Conservation (phyloP, 53 echinoderm and acorn worm species). For the Astropecten irregularis region DNA sequence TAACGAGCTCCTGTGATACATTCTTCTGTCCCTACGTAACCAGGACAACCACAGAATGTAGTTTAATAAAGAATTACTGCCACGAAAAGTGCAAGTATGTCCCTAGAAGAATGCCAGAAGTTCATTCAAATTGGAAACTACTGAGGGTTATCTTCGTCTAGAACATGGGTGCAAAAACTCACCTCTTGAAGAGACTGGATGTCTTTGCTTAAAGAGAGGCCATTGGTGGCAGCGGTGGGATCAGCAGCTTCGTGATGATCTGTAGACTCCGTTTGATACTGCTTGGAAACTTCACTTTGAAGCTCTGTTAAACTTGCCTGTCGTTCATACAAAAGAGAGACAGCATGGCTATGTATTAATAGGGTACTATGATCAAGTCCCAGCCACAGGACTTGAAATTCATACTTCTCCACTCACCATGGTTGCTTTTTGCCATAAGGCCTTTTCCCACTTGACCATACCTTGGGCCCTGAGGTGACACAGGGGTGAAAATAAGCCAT, state of each 20-base stretch:
- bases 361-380: no score
- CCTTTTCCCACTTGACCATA: no score
- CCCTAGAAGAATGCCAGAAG: not conserved
- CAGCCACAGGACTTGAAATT: no score
- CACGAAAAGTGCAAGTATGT: not conserved
- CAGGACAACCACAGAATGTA: no score
- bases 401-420: no score
- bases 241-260: not conserved
- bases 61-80: no score
- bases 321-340: not conserved
- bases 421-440: no score
- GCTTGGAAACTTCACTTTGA: conserved; percentile 5
- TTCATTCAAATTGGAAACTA: not conserved
- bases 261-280: not conserved
- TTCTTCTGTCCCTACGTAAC: not conserved
- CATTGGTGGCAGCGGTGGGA: conserved; percentile 25
- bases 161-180: not conserved
- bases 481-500: no score
- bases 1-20: not conserved
- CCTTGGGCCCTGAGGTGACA: no score
- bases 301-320: conserved; percentile 32
- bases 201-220: not conserved
- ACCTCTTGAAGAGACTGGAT: conserved; percentile 30
- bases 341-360: no score
- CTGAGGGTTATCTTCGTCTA: no score